These are phyloP conservation scores for Drosophila takahashii DNA, from an alignment of 1,140 invertebrate species.

Conservation along the genomic window DNA sequence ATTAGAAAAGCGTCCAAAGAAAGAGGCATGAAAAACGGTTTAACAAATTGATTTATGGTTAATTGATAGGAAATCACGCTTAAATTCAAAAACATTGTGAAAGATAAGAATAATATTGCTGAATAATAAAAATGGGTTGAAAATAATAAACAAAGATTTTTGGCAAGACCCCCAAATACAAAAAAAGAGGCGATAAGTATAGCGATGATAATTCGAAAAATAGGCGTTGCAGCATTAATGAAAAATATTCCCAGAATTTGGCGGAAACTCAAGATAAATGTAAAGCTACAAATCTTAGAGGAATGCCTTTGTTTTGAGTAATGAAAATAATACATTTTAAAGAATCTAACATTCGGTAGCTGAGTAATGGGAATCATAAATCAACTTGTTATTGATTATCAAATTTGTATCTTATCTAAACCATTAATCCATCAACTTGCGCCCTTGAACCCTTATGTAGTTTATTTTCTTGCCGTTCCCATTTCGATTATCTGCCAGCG, in stretches of 20 bases:
- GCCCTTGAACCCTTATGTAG: constrained; percentile 21
- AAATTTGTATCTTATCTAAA: constrained; percentile 36
- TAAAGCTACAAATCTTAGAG: not conserved
- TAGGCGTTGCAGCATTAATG: not conserved
- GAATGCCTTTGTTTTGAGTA: not conserved
- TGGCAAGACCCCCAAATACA: not conserved
- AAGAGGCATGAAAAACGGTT: not conserved
- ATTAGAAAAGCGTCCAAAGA: constrained; percentile 1
- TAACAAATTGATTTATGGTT: not conserved
- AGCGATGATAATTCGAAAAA: not conserved
- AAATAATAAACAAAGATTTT: not conserved
- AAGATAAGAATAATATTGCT: not conserved
- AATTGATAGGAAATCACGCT: not conserved
- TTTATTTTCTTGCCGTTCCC: constrained; percentile 1
- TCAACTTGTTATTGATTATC: constrained; percentile 22
- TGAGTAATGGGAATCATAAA: not conserved
- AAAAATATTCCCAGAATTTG: not conserved
- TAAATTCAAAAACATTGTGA: not conserved
- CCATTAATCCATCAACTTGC: constrained; percentile 37
- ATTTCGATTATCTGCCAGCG: constrained; percentile 19
- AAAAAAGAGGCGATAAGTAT: not conserved
- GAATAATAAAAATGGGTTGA: not conserved
- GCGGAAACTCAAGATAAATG: not conserved
- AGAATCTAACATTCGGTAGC: not conserved
- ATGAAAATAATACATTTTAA: not conserved